Conservation (phyloP, 2,888 invertebrate species). For the Hydraecia micacea region DNA sequence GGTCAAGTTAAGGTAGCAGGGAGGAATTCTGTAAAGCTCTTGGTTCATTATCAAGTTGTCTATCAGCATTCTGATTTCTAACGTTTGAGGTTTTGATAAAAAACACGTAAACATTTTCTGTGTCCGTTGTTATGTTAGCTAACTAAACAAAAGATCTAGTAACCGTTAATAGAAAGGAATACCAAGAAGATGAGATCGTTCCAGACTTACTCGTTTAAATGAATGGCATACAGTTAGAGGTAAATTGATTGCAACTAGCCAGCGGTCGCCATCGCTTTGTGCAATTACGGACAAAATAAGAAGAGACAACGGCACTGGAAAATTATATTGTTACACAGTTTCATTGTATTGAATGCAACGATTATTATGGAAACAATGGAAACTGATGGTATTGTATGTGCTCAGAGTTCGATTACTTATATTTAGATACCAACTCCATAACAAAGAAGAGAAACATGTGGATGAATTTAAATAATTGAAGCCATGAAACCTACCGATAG, state of each 20-base stretch:
- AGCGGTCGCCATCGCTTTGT: slow-evolving; percentile 7
- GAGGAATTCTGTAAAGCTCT: no score
- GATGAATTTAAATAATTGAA: background rate
- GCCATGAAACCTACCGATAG: background rate
- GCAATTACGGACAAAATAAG: slow-evolving; percentile 23
- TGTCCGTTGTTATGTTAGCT: no score
- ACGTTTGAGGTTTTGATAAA: background rate
- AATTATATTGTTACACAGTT: slow-evolving; percentile 35
- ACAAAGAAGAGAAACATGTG: slow-evolving; percentile 1
- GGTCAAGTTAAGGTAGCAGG: no score
- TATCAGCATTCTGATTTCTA: background rate
- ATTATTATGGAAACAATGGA: slow-evolving; percentile 12
- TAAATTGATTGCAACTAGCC: slow-evolving; percentile 25
- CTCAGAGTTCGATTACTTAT: slow-evolving; percentile 13
- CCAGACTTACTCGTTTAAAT: slow-evolving; percentile 13
- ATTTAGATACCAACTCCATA: background rate
- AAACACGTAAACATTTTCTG: background rate
- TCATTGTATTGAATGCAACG: slow-evolving; percentile 20
- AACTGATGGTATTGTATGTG: background rate
- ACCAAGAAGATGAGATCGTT: slow-evolving; percentile 7
- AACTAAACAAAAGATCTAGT: background rate
- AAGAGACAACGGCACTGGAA: slow-evolving; percentile 3
- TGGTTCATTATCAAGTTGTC: no score
- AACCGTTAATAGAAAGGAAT: slow-evolving; percentile 1
- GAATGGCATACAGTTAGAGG: slow-evolving; percentile 19